Evolutionary conservation across 2,113 vertebrate species (phyloP).

Genomic region (Equus przewalskii): DNA sequence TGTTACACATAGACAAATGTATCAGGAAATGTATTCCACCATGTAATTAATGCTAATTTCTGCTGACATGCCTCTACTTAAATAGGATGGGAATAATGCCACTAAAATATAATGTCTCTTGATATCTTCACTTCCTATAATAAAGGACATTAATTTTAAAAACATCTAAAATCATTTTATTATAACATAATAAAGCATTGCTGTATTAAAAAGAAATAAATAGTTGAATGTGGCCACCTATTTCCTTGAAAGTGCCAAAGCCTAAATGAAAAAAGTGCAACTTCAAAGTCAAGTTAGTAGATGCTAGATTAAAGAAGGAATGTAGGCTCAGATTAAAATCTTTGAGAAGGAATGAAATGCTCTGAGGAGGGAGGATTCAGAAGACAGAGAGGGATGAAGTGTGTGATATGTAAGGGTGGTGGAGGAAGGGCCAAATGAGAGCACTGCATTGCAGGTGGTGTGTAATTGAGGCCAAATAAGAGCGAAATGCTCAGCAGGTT

Average conservation of each 20-base stretch:
- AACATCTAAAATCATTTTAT: not conserved
- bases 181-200: not conserved
- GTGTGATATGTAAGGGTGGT: not conserved
- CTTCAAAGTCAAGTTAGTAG: constrained; percentile 58
- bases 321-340: constrained; percentile 47
- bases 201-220: constrained; percentile 5
- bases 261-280: constrained; percentile 18
- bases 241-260: constrained; percentile 47
- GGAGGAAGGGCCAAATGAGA: not conserved
- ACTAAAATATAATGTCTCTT: not conserved
- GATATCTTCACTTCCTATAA: not conserved
- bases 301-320: constrained; percentile 67
- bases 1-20: not conserved
- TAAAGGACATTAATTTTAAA: not conserved
- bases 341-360: constrained; percentile 36
- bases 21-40: not conserved
- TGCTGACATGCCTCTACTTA: not conserved
- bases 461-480: not conserved
- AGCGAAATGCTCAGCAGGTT: not conserved
- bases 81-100: not conserved
- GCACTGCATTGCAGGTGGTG: not conserved
- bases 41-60: not conserved
- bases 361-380: not conserved
- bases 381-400: not conserved
- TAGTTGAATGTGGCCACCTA: not conserved